phyloP scores from a whole-genome alignment of 2,888 invertebrate species.

The Nomada lathburiana region DNA sequence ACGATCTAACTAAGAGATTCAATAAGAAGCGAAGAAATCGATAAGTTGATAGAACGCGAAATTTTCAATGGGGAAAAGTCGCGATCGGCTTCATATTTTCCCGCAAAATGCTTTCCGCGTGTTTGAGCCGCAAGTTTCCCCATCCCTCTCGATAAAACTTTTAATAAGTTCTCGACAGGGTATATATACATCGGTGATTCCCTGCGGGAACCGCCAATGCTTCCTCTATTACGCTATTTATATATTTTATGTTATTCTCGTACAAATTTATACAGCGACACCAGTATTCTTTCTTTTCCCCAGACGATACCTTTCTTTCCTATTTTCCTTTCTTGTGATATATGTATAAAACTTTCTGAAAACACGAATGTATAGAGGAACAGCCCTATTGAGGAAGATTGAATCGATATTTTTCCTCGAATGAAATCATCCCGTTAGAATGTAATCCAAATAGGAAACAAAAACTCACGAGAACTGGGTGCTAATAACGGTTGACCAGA shows the following conservation, averaged over 20 bases:
- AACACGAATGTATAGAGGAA: not conserved
- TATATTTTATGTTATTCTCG: conserved; percentile 9
- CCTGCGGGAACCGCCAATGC: not conserved
- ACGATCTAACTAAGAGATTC: conserved; percentile 11
- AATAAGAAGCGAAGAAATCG: not conserved
- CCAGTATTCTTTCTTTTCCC: not conserved
- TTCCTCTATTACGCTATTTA: conserved; percentile 27
- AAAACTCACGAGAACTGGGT: conserved; percentile 20
- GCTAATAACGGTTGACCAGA: not conserved
- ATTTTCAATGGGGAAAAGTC: conserved; percentile 36
- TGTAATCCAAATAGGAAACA: too few relatives aligned
- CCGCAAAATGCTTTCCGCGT: conserved; percentile 41
- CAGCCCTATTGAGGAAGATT: not conserved
- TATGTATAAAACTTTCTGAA: not conserved
- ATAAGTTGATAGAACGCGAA: not conserved
- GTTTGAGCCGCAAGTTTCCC: conserved; percentile 1
- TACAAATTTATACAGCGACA: conserved; percentile 14
- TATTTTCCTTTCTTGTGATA: not conserved
- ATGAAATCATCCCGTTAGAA: conserved; percentile 1
- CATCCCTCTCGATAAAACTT: conserved; percentile 27
- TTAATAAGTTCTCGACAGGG: conserved; percentile 41
- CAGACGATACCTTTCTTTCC: not conserved
- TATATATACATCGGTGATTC: conserved; percentile 7
- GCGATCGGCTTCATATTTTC: conserved; percentile 15
- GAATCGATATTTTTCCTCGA: not conserved